Percentiles rank a stretch among this genome's conserved stretches.
Conservation (phyloP, 2,797 vertebrate genomes). For the Falco biarmicus region DNA sequence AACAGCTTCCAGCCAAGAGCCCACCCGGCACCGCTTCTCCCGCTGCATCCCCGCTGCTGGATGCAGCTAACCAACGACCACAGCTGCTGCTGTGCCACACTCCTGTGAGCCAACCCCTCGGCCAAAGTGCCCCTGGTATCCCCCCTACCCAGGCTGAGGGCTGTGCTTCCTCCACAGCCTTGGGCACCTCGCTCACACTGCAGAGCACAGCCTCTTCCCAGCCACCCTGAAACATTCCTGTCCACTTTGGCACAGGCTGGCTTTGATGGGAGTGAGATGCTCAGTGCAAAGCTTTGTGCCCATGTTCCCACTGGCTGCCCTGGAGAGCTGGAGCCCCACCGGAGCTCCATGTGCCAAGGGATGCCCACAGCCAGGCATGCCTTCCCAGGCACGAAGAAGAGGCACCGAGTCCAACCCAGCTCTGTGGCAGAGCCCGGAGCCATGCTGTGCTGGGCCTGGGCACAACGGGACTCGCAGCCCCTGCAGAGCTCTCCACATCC, state of each 20-base stretch:
- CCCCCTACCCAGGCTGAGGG: background rate
- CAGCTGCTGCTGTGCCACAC: fast-evolving
- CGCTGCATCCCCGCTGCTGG: background rate
- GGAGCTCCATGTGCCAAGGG: background rate
- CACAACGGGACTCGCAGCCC: fast-evolving
- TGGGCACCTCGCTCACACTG: background rate
- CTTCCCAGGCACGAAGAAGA: fast-evolving
- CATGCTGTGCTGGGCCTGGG: fast-evolving
- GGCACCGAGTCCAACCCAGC: fast-evolving
- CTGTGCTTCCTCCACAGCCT: background rate
- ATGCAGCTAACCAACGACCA: background rate
- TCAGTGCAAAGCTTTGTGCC: fast-evolving
- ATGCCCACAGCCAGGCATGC: background rate
- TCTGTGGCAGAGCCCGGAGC: background rate
- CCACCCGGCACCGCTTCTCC: background rate
- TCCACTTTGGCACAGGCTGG: background rate
- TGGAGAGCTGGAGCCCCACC: fast-evolving
- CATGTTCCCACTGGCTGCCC: background rate
- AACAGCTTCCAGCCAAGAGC: background rate
- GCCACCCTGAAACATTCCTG: background rate
- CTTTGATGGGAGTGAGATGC: background rate
- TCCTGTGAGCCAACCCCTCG: background rate
- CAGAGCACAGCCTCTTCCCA: background rate
- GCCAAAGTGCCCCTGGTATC: background rate
- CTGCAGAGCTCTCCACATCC: fast-evolving